Evolutionary conservation across 2,113 vertebrate species (phyloP).

Genomic region (Phylloscopus trochilus): DNA sequence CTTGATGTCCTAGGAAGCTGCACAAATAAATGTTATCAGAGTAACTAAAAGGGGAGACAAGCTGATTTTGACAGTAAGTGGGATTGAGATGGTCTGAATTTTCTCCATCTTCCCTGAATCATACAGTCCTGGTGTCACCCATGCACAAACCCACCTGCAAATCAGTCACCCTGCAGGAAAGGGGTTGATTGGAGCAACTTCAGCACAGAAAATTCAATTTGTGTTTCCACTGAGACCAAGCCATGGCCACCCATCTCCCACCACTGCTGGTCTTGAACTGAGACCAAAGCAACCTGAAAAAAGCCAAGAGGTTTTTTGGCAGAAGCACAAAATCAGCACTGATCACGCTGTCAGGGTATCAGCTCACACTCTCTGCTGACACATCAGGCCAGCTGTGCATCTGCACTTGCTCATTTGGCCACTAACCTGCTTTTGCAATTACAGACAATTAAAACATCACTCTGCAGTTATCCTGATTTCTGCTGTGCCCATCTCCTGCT

Average conservation of each 20-base stretch:
- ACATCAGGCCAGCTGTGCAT: background rate
- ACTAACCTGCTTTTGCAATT: background rate
- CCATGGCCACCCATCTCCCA: background rate
- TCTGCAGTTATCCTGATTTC: background rate
- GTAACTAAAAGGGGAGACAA: background rate
- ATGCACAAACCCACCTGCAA: background rate
- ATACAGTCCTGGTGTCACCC: background rate
- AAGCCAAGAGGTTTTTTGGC: background rate
- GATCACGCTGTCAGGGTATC: background rate
- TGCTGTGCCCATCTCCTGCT: background rate
- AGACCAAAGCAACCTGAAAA: background rate
- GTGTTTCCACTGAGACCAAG: rapidly evolving
- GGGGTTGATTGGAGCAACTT: background rate
- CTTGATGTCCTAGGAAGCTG: background rate
- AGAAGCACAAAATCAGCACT: background rate
- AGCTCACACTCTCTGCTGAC: background rate
- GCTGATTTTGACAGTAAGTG: background rate
- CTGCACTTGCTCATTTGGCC: background rate
- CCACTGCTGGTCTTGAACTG: background rate
- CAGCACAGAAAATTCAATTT: background rate
- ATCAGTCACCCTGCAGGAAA: background rate
- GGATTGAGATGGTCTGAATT: background rate
- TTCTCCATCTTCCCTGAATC: background rate
- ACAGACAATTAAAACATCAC: background rate
- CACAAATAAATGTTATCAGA: background rate